Evolutionary conservation across 2,888 invertebrate species (phyloP).

Genomic region (Xanthorhoe designata): DNA sequence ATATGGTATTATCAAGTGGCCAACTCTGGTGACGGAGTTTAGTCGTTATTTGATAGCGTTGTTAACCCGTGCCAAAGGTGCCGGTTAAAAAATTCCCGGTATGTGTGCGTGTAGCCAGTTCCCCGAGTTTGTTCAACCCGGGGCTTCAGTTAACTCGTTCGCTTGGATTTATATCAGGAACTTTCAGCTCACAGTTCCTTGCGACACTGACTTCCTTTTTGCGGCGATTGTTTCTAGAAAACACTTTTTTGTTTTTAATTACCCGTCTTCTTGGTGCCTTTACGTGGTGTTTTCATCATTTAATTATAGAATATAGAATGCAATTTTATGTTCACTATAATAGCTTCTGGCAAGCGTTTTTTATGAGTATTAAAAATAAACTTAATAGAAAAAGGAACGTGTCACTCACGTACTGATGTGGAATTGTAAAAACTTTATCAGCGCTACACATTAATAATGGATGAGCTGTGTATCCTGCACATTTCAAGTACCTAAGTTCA

Average conservation of each 20-base stretch:
- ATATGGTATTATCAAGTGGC: too few relatives aligned
- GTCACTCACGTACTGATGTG: conserved; percentile 35
- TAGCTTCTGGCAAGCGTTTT: background rate
- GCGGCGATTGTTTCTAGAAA: conserved; percentile 63
- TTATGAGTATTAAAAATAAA: background rate
- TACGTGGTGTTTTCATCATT: conserved; percentile 24
- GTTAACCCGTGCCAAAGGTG: conserved; percentile 9
- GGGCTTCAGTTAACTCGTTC: conserved; percentile 75
- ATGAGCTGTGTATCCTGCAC: conserved; percentile 37
- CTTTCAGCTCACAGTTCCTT: conserved; percentile 68
- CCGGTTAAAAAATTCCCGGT: conserved; percentile 48
- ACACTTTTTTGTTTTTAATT: conserved; percentile 54
- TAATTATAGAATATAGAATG: too few relatives aligned
- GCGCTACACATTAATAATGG: conserved; percentile 40
- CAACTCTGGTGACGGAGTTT: too few relatives aligned
- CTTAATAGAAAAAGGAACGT: conserved; percentile 12
- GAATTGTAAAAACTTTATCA: conserved; percentile 41
- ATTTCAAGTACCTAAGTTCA: conserved; percentile 30
- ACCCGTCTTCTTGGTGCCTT: conserved; percentile 41
- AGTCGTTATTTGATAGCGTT: background rate
- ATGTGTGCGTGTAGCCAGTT: conserved; percentile 55
- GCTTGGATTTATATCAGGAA: conserved; percentile 70
- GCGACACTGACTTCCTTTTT: conserved; percentile 70
- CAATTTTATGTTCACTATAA: too few relatives aligned
- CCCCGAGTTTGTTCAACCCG: conserved; percentile 72